Base-by-base conservation (phyloP, 2,888 invertebrate species). In the Endotricha flammealis region DNA sequence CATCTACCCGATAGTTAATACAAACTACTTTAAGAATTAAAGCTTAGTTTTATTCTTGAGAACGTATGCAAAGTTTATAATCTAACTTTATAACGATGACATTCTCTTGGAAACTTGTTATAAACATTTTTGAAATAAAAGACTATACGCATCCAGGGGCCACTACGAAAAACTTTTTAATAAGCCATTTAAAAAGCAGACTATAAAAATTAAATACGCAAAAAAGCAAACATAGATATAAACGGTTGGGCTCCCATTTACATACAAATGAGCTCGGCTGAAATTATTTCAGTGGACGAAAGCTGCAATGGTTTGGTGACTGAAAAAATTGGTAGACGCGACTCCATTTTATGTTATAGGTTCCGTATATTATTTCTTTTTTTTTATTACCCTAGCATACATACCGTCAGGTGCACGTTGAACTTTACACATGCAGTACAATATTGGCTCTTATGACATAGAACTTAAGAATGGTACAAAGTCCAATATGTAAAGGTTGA, bases 211-310 rank as follows among this genome's bases (percentile, higher is more conserved):
- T 61, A 64, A 74, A 72, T 68, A 64, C 64, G 58, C 55, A 60
- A 62, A 70, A 70, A 67, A 57, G 67, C 69, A 74, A 75, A 76
- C 71, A 74, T 58, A 75, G 76, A 77, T 75, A 77, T 76, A 78
- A 74, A 66, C 70, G 65, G 65, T 54, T 46, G 55, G 62, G 53
- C 53, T n/a, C 57, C 57, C 70, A 81, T 81, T 80, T 75, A 64
- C 80, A 81, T 81, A 75, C 77, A 79, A 77, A 80, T 78, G 76
- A 80, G 77, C 60, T 53, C 53, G 56, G 58, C 61, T 54, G 64
- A 64, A 72, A 72, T 75, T 69, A 68, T 69, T 68, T 65, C 65
- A 63, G 62, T 56, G 49, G 36, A 41, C 55, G 52, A 54, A 54
- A 53, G 54, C 58, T 64, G 55, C 58, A 64, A 52, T 53, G 61